A percentile compares a stretch with the other conserved stretches of the same genome.
phyloP scores from a whole-genome alignment of 2,113 vertebrate genomes.

The Noturus placidus region DNA sequence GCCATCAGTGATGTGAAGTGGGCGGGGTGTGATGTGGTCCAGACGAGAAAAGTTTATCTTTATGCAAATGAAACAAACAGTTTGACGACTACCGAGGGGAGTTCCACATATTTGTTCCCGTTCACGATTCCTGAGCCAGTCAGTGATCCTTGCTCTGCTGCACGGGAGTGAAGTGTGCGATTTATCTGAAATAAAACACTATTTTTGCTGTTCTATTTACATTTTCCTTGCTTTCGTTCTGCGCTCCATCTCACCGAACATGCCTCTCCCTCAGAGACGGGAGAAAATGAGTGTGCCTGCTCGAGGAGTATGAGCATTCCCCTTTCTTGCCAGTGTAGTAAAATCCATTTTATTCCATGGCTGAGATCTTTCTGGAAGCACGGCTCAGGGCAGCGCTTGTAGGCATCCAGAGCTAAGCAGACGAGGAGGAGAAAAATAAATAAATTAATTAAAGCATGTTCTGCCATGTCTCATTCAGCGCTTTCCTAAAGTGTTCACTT shows the following conservation, averaged over 20 bases:
- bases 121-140: neutral
- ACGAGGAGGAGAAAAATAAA: neutral
- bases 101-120: neutral
- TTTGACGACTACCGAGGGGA: neutral
- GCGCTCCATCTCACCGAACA: conserved; percentile 52
- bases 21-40: neutral
- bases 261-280: conserved; percentile 30
- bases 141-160: neutral
- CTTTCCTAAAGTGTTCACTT: neutral
- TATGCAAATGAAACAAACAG: neutral
- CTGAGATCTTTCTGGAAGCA: conserved; percentile 60
- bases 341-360: conserved; percentile 67
- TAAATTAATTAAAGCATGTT: neutral
- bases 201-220: conserved; percentile 5
- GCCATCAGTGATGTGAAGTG: neutral
- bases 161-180: neutral
- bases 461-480: neutral
- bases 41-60: neutral
- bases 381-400: conserved; percentile 42
- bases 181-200: neutral
- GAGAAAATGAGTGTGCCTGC: conserved; percentile 69
- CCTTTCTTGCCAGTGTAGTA: conserved; percentile 48
- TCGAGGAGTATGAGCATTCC: conserved; percentile 67
- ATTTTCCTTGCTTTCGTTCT: conserved; percentile 50
- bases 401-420: neutral